Percentiles rank a stretch among this genome's conserved stretches.
phyloP scores from a whole-genome alignment of 2,113 vertebrate genomes.

The Platycercus adscitus region DNA sequence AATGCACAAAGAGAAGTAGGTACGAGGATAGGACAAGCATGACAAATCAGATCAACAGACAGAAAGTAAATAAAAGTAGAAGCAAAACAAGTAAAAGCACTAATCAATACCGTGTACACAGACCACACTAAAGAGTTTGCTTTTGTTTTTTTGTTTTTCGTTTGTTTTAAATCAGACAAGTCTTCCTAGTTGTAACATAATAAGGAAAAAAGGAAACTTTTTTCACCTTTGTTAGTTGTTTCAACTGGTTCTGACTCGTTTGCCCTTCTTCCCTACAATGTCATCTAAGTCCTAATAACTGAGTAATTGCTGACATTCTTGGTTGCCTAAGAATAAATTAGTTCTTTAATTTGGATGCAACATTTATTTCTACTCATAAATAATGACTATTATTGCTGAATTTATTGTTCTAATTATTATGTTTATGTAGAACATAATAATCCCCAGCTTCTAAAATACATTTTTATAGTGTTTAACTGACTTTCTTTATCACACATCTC shows the following conservation, averaged over 20 bases:
- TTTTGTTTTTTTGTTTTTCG: neutral
- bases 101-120: neutral
- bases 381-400: neutral
- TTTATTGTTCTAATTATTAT: neutral
- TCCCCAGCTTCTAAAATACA: neutral
- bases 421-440: neutral
- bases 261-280: neutral
- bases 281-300: neutral
- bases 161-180: neutral
- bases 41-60: neutral
- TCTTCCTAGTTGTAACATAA: neutral
- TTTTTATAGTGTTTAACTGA: neutral
- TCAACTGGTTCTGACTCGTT: neutral
- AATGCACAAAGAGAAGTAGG: neutral
- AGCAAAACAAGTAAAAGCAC: neutral
- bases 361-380: neutral
- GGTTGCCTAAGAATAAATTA: constrained; percentile 1
- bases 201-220: neutral
- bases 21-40: neutral
- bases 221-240: neutral
- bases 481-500: neutral
- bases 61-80: neutral
- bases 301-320: neutral
- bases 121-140: neutral
- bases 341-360: neutral